Evolutionary conservation across 2,113 vertebrate species (phyloP).

Genomic region (Mesembrinibis cayennensis): DNA sequence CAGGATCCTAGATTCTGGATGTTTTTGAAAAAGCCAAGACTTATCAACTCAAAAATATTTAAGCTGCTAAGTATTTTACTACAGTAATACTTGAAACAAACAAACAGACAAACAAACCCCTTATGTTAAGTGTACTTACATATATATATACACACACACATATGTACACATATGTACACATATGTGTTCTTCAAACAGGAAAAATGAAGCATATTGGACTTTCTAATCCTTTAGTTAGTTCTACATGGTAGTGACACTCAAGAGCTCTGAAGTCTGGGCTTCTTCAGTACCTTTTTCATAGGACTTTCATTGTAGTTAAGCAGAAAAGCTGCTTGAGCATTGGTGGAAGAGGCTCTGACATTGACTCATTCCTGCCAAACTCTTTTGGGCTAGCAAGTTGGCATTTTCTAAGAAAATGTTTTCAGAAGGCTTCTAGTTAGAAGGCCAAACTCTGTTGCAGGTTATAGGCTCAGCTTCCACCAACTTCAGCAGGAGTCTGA

Average conservation of each 20-base stretch:
- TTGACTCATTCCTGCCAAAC: background rate
- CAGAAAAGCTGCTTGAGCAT: background rate
- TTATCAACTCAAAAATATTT: background rate
- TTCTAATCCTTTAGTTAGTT: background rate
- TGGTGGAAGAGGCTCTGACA: background rate
- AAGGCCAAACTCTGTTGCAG: background rate
- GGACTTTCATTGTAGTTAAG: background rate
- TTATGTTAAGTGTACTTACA: background rate
- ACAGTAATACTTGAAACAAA: background rate
- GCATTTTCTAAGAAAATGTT: background rate
- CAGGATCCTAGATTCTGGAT: background rate
- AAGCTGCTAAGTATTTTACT: background rate
- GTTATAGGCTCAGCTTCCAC: background rate
- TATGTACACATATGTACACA: rapidly evolving
- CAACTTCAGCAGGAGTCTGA: background rate
- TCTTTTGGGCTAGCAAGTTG: background rate
- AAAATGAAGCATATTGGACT: background rate
- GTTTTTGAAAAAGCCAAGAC: background rate
- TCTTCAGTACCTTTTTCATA: background rate
- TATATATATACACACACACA: background rate
- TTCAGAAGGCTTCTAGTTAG: background rate
- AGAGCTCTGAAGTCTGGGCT: background rate
- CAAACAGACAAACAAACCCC: background rate
- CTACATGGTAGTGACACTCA: background rate
- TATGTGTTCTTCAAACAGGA: background rate